A percentile compares a stretch with the other conserved stretches of the same genome.
Evolutionary conservation across 1,140 invertebrate species (phyloP).

Genomic region (Caenorhabditis brenneri): DNA sequence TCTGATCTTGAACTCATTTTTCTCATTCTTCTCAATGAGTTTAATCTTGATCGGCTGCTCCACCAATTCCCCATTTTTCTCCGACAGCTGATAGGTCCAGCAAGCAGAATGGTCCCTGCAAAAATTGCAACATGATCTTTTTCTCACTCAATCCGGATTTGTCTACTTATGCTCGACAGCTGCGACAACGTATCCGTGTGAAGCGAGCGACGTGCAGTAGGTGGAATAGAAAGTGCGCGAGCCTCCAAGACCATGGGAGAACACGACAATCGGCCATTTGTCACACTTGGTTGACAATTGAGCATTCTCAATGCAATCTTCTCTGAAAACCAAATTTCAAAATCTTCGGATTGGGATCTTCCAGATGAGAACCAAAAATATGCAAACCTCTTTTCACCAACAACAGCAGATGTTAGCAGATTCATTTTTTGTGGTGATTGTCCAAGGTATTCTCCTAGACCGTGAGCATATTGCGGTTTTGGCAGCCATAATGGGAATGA

Average conservation of each 20-base stretch:
- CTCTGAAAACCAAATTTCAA: not conserved
- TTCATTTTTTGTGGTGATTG: conserved; percentile 73
- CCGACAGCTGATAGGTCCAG: conserved; percentile 63
- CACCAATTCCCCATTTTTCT: conserved; percentile 57
- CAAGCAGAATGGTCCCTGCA: conserved; percentile 63
- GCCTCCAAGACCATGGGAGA: conserved; percentile 78
- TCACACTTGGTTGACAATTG: conserved; percentile 23
- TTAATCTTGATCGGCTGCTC: conserved; percentile 59
- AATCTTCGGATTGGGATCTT: not conserved
- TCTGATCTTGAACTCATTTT: conserved; percentile 72
- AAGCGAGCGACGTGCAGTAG: conserved; percentile 76
- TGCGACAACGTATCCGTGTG: conserved; percentile 77
- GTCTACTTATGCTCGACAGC: conserved; percentile 76
- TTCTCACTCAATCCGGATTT: not conserved
- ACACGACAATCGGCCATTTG: conserved; percentile 75
- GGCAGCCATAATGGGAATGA: conserved; percentile 76
- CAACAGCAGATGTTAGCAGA: conserved; percentile 73
- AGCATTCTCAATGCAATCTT: conserved; percentile 9
- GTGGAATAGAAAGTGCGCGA: conserved; percentile 76
- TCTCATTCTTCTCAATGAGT: conserved; percentile 50
- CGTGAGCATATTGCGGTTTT: conserved; percentile 74
- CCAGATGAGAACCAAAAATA: not conserved
- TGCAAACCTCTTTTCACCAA: conserved; percentile 68
- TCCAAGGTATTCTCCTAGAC: conserved; percentile 74
- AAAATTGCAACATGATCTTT: conserved; percentile 39